Evolutionary conservation across 2,113 vertebrate genomes (phyloP), one percentile per base, ranked within the genome.

Genomic region (Callionymus lyra): DNA sequence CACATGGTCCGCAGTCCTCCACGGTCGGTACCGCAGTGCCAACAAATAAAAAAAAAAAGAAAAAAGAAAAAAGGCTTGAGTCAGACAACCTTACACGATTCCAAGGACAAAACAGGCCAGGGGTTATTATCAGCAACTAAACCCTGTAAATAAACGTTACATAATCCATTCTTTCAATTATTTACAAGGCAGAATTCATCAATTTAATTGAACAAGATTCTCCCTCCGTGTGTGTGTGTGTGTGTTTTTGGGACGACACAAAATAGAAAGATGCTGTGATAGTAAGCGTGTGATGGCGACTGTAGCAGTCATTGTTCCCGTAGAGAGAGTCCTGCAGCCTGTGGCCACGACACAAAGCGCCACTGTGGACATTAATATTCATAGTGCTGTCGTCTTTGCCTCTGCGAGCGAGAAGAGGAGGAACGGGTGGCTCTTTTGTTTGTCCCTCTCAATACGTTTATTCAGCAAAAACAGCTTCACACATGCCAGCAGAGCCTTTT

Each of bases 381-480:
- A 87, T 87, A 86, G 84, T 75, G 82, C 82, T 79, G 80, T 80
- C 81, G 78, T 79, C 75, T 84, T 75, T 80, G 32, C 18, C 16
- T 82, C 72, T 72, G 80, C 62, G 76, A 77, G 79, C 49, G 68
- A 77, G 79, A 84, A 76, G 82, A 83, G 76, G 81, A 84, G 84
- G 85, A 85, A 87, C 85, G 85, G 85, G 85, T 87, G 85, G 80
- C 84, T 86, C 85, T 86, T 86, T 87, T 87, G 85, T 87, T 86
- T 79, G 79, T 60, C 65, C 56, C 49, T 75, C 73, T 87, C 85
- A 87, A 87, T 87, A 85, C 85, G 75, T 85, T 87, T 87, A 87
- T 87, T 87, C 85, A 87, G 84, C 80, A 79, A 79, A 83, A 84
- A 79, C 68, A 63, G 68, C 78, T 65, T 36, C 60, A 64, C 78